Evolutionary conservation across 2,113 vertebrate genomes (phyloP), one percentile per base, ranked within the genome.

Genomic region (Oceanodroma tethys): DNA sequence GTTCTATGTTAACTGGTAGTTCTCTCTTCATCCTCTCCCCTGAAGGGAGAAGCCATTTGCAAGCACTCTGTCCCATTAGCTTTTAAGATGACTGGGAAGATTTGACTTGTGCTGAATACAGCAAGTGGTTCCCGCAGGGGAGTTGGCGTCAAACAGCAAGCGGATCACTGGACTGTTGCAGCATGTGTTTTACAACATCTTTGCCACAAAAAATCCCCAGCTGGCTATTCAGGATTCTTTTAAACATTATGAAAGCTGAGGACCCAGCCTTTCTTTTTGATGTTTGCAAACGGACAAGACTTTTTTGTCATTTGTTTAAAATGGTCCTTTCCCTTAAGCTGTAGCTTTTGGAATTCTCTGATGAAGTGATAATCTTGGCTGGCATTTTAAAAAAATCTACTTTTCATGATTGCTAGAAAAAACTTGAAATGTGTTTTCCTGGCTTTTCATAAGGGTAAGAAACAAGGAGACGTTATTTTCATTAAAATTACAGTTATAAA

Each of bases 31-130:
- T 22, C 63, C 26, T 90, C 17, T 81, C 6, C 65, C 72, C 83
- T 63, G 73, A 78, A 81, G 83, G 91, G 52, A 87, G n/a, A 96
- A 91, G 45, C 47, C 38, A 59, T 91, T 75, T 93, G 65, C 56
- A 89, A 95, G 38, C 59, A 27, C 60, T 91, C 50, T 81, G 68
- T 91, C 91, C 83, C 84, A 65, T 93, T 96, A 95, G 63, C 76
- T 95, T 91, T 89, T 72, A 63, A 87, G 48, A 88, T 72, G 76
- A 40, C 48, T 86, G 70, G 21, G 52, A 94, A 79, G 81, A 62
- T 92, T 83, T 68, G 86, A 72, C 30, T 73, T 86, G 3, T 0
- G 0, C 9, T 25, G 73, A 50, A 71, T 29, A 55, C 15, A 76
- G 34, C 1, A 1, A 84, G 63, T 42, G 10, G 9, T 79, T 93